Conservation (phyloP, 2,888 invertebrate genomes). For the Electrophaes corylata region DNA sequence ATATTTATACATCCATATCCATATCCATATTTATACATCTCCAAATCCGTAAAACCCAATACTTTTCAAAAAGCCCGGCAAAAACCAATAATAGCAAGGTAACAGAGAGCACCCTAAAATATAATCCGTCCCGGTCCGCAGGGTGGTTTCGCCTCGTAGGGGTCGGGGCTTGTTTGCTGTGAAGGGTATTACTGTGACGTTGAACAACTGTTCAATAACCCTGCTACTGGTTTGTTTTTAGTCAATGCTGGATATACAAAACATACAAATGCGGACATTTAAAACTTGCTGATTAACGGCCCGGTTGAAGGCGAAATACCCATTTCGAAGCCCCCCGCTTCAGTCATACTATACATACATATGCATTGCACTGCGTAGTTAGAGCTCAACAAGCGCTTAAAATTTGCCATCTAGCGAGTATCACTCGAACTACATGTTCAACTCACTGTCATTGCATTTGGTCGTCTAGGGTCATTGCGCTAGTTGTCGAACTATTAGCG, state of each 20-base stretch:
- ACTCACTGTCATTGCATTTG: too few species aligned
- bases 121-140: conserved; percentile 15
- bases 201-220: neutral
- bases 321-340: too few species aligned
- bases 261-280: too few species aligned
- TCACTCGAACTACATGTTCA: too few species aligned
- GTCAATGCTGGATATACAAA: neutral
- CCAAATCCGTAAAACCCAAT: neutral
- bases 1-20: neutral
- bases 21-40: neutral
- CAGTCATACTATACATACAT: too few species aligned
- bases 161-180: conserved; percentile 10
- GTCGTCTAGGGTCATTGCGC: too few species aligned
- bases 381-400: too few species aligned
- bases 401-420: too few species aligned
- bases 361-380: too few species aligned
- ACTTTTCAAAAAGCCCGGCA: conserved; percentile 7
- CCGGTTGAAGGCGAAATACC: too few species aligned
- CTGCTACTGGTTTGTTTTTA: neutral
- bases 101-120: conserved; percentile 16
- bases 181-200: neutral
- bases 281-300: too few species aligned
- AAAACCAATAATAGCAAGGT: conserved; percentile 11
- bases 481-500: too few species aligned
- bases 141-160: conserved; percentile 1